phyloP scores from a whole-genome alignment of 1,140 invertebrate genomes.

The Hermatobates lingyangjiaoensis region DNA sequence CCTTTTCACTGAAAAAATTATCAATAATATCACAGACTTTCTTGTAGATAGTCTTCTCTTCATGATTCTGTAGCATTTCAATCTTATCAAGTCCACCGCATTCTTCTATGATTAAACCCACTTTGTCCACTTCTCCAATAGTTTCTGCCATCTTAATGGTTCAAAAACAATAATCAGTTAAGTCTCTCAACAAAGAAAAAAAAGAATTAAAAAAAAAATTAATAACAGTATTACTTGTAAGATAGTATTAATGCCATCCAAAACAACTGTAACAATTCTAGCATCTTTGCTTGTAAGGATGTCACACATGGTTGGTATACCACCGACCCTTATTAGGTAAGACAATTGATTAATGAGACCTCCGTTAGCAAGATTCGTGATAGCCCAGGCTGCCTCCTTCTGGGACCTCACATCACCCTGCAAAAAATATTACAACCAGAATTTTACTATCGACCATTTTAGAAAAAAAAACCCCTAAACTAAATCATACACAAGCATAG shows the following conservation, averaged over 20 bases:
- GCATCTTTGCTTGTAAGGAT: constrained; percentile 33
- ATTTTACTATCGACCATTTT: too few relatives aligned
- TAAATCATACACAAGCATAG: too few relatives aligned
- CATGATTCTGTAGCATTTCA: constrained; percentile 49
- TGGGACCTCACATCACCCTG: constrained; percentile 58
- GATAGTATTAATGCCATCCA: constrained; percentile 44
- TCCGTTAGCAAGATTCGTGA: constrained; percentile 62
- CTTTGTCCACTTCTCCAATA: constrained; percentile 27
- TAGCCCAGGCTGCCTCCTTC: constrained; percentile 64
- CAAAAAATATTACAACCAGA: constrained; percentile 13
- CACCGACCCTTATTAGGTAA: constrained; percentile 34
- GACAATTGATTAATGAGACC: constrained; percentile 46
- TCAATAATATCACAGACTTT: constrained; percentile 66
- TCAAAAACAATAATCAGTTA: constrained; percentile 4
- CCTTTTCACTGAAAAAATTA: constrained; percentile 41
- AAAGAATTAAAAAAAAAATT: not conserved
- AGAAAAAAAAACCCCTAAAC: too few relatives aligned
- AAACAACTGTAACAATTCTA: constrained; percentile 34
- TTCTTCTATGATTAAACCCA: constrained; percentile 39
- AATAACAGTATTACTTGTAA: not conserved
- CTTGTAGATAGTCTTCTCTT: constrained; percentile 65
- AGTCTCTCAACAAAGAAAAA: not conserved
- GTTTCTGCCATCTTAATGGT: constrained; percentile 28
- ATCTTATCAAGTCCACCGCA: constrained; percentile 53
- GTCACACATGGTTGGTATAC: constrained; percentile 30